Conservation (phyloP, 2,888 invertebrate genomes). For the Xestia sexstrigata region DNA sequence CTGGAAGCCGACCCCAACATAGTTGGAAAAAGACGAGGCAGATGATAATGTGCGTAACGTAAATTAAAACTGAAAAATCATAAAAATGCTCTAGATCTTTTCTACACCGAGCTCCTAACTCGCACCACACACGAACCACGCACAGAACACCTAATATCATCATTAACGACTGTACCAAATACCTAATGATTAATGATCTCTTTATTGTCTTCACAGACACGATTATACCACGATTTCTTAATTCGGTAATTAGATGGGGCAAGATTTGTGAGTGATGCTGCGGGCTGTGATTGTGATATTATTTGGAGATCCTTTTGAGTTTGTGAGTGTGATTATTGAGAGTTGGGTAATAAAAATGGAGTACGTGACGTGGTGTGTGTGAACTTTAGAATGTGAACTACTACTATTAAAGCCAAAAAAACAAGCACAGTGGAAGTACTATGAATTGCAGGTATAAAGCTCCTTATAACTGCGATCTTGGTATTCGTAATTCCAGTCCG, state of each 20-base stretch:
- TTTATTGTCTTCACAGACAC: constrained; percentile 88
- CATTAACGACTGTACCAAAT: constrained; percentile 87
- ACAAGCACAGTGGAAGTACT: not conserved
- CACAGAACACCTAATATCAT: constrained; percentile 87
- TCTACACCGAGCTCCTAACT: constrained; percentile 57
- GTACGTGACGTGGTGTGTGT: constrained; percentile 23
- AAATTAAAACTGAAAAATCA: not conserved
- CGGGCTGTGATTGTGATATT: constrained; percentile 55
- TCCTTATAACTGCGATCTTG: too few relatives aligned
- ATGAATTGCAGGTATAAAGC: not conserved
- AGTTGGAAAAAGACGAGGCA: too few relatives aligned
- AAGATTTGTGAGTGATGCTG: constrained; percentile 76
- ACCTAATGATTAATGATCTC: constrained; percentile 87
- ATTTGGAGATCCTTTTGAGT: constrained; percentile 40
- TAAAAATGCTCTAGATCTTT: not conserved
- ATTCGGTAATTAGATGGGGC: constrained; percentile 88
- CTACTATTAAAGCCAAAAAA: not conserved
- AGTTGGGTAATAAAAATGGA: constrained; percentile 44
- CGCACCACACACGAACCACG: constrained; percentile 68
- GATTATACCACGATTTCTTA: constrained; percentile 87
- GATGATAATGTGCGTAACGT: too few relatives aligned
- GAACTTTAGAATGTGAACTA: not conserved
- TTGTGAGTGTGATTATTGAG: constrained; percentile 28
- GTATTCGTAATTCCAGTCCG: too few relatives aligned
- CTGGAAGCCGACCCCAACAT: too few relatives aligned